phyloP scores from a whole-genome alignment of 2,888 invertebrate genomes.

The Halocaridina rubra region DNA sequence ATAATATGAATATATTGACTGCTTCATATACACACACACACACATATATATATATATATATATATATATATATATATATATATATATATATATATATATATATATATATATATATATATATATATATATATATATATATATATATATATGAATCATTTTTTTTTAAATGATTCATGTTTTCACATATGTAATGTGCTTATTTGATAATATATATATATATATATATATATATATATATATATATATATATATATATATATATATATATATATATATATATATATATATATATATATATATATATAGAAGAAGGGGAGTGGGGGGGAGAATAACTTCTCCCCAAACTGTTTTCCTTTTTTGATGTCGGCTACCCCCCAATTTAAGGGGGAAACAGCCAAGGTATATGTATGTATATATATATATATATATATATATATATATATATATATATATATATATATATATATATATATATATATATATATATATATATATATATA shows the following conservation, averaged over 20 bases:
- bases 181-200: not conserved
- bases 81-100: conserved; percentile 10
- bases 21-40: not conserved
- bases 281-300: not conserved
- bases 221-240: conserved; percentile 4
- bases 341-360: no score
- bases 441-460: not conserved
- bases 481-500: not conserved
- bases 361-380: no score
- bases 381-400: no score
- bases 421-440: not conserved
- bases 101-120: not conserved
- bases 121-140: conserved; percentile 19
- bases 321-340: no score
- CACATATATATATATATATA: conserved; percentile 14
- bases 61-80: conserved; percentile 28
- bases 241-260: not conserved
- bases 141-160: not conserved
- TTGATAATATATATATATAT: not conserved
- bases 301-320: no score
- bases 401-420: not conserved
- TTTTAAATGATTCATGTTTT: not conserved
- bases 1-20: not conserved
- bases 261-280: not conserved
- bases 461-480: not conserved